Base-by-base conservation (phyloP, 2,113 vertebrate species). In the Phocoena phocoena region DNA sequence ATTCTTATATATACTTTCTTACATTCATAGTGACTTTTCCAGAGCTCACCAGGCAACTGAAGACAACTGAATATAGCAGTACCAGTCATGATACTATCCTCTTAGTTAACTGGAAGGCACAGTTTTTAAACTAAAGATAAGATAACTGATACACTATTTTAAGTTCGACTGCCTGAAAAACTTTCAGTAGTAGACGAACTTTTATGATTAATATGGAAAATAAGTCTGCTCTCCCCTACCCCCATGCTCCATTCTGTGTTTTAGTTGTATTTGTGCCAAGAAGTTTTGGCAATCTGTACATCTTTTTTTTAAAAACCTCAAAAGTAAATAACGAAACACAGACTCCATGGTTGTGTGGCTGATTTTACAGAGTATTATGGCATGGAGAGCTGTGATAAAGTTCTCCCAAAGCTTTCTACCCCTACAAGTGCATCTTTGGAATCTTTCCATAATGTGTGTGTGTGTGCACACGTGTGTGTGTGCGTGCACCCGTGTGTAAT, bases 301-400 rank as follows among this genome's bases (percentile, higher is more conserved):
- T 93, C 18, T 85, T 95, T 79, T 88, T 58, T 88, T 68, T 31
- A 67, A 41, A 76, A 89, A 89, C 18, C 88, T 97, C 79, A 90
- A 96, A 97, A 92, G 80, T 96, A 98, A 98, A 98, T 96, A 97
- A 92, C 93, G 96, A 98, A 97, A 96, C 44, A 96, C 68, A 97
- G 89, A 80, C 63, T 96, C 53, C 31, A 31, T 53, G 86, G 38
- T 62, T 90, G 18, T 93, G 26, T 83, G 58, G 25, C 36, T 97
- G 79, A 94, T 86, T 96, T 95, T 93, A 79, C 12, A 74, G 44
- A 90, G 55, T 94, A 92, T 84, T 88, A 60, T 33, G 65, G 76
- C 60, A 53, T 88, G 21, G 44, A 25, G 55, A 71, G 13, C 50
- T 82, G 33, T 92, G 62, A 95, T 95, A 85, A 96, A 90, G 28